Percentiles rank a stretch among this genome's conserved stretches.
Conservation (phyloP, 2,797 vertebrate genomes). For the Intellagama lesueurii region DNA sequence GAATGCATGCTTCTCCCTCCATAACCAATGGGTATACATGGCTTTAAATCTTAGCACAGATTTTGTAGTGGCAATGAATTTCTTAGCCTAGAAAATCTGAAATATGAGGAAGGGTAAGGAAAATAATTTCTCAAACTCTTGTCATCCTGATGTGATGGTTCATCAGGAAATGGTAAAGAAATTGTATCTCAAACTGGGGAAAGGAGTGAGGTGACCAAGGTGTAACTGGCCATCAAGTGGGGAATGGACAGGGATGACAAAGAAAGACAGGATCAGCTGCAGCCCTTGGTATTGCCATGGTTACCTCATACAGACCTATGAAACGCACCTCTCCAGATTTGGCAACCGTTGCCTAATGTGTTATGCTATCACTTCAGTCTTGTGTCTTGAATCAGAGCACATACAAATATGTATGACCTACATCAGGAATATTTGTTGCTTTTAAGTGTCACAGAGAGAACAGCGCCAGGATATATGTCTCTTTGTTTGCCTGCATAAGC, state of each 20-base stretch:
- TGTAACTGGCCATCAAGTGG: neutral
- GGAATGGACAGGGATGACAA: conserved; percentile 1
- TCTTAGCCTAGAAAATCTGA: neutral
- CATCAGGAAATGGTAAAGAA: neutral
- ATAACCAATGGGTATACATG: neutral
- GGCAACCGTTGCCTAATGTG: neutral
- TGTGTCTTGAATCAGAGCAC: conserved; percentile 10
- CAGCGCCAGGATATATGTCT: neutral
- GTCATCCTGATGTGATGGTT: neutral
- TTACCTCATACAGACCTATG: neutral
- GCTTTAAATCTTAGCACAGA: neutral
- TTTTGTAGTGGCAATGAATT: neutral
- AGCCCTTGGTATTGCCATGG: neutral
- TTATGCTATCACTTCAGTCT: neutral
- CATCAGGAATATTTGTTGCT: neutral
- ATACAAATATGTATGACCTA: neutral
- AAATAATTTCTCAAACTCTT: neutral
- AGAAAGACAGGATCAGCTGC: neutral
- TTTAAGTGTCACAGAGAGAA: conserved; percentile 33
- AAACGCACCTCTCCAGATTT: neutral
- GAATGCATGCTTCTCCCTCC: neutral
- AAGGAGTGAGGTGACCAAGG: neutral
- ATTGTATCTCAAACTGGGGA: neutral
- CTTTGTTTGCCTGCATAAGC: conserved; percentile 48
- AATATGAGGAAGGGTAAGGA: neutral